These are phyloP conservation scores for Pantherophis vulpinus DNA, from an alignment of 2,797 vertebrate species.

Conservation along the genomic window DNA sequence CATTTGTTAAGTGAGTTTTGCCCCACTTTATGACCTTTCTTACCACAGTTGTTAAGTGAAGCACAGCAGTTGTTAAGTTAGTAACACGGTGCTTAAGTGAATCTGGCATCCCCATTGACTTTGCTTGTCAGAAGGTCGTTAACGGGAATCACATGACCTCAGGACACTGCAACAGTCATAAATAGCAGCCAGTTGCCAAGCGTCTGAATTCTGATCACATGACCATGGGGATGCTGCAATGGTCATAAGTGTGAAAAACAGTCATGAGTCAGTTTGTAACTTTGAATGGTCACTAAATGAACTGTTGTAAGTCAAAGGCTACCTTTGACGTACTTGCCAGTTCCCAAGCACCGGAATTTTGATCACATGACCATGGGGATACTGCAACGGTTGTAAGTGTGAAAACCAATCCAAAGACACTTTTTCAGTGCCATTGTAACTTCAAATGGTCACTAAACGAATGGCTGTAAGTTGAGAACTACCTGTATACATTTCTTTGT, in stretches of 20 bases:
- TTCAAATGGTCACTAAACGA: not conserved
- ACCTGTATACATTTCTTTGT: not conserved
- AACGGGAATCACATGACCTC: not conserved
- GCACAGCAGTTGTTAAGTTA: not conserved
- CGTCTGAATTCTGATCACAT: not conserved
- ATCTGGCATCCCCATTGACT: not conserved
- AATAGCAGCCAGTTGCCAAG: not conserved
- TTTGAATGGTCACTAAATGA: not conserved
- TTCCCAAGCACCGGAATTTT: not conserved
- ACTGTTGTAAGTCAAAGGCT: not conserved
- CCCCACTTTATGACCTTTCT: not conserved
- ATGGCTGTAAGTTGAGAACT: not conserved
- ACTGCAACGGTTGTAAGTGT: not conserved
- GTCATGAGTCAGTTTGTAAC: not conserved
- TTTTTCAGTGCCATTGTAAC: not conserved
- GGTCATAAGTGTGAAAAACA: not conserved
- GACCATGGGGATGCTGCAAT: not conserved
- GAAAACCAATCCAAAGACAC: not conserved
- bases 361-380: not conserved
- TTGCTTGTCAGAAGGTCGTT: not conserved
- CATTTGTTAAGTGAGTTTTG: not conserved
- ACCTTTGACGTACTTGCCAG: not conserved
- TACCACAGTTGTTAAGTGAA: not conserved
- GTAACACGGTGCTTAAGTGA: not conserved
- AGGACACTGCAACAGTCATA: not conserved